A percentile compares a stretch with the other conserved stretches of the same genome.
phyloP scores from a whole-genome alignment of 2,113 vertebrate species.

The Gallinago jamesoni region DNA sequence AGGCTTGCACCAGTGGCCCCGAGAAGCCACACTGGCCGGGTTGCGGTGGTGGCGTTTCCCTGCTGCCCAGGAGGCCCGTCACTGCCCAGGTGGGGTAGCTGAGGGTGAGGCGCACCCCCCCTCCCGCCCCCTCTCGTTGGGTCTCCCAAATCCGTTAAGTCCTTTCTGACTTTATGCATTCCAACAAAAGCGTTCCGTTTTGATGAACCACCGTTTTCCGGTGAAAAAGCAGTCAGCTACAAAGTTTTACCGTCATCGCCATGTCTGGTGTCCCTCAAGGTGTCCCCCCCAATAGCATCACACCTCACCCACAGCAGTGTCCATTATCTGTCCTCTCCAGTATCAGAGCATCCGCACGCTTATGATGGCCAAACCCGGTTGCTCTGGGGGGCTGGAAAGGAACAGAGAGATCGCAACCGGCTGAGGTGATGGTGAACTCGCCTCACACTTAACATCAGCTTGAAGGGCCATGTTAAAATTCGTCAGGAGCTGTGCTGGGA shows the following conservation, averaged over 20 bases:
- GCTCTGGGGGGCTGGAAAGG: background rate
- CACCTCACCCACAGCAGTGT: too few species aligned
- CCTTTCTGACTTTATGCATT: background rate
- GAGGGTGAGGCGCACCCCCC: rapidly evolving
- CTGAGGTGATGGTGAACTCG: rapidly evolving
- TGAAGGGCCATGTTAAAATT: background rate
- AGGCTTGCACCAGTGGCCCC: rapidly evolving
- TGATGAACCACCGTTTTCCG: rapidly evolving
- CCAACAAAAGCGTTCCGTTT: background rate
- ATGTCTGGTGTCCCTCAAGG: background rate
- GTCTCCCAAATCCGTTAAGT: background rate
- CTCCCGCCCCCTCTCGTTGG: background rate
- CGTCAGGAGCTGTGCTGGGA: background rate
- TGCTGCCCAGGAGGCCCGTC: rapidly evolving
- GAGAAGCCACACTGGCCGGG: rapidly evolving
- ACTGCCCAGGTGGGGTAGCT: background rate
- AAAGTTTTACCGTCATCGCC: rapidly evolving
- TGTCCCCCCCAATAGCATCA: too few species aligned
- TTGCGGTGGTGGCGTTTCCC: background rate
- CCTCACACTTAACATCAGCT: background rate
- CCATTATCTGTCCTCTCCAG: background rate
- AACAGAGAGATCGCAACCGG: background rate
- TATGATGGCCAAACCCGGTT: background rate
- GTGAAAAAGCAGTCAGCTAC: background rate
- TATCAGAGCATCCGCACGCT: rapidly evolving